These are phyloP conservation scores for Cynopterus sphinx DNA, from an alignment of 2,797 vertebrate species.

Conservation along the genomic window DNA sequence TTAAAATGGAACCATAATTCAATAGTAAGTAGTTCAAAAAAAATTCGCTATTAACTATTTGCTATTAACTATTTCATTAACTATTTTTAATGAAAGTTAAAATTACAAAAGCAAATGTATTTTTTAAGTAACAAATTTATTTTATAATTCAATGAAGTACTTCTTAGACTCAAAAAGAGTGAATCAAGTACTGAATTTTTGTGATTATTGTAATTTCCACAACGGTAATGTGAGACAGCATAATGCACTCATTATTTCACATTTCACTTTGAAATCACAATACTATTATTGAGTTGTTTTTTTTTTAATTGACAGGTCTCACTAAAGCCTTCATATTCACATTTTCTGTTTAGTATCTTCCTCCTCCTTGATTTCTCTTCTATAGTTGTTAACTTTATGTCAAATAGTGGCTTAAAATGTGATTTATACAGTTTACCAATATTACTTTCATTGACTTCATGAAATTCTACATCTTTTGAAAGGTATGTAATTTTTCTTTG, in stretches of 20 bases:
- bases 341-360: background rate
- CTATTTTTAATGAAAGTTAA: background rate
- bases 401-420: background rate
- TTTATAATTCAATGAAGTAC: background rate
- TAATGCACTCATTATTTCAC: background rate
- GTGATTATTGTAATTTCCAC: background rate
- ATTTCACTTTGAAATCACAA: background rate
- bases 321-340: background rate
- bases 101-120: background rate
- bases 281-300: background rate
- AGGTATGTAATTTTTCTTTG: background rate
- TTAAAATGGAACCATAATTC: background rate
- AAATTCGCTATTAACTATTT: no score
- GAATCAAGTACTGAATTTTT: background rate
- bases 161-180: background rate
- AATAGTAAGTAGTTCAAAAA: background rate
- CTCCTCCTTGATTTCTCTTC: background rate
- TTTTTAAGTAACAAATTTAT: constrained; percentile 4
- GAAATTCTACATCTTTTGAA: constrained; percentile 4
- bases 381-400: background rate
- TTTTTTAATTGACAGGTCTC: background rate
- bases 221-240: background rate
- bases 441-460: background rate
- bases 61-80: no score
- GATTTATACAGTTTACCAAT: background rate